These are phyloP conservation scores for Pollenia amentaria DNA, from an alignment of 2,888 invertebrate genomes.

Conservation along the genomic window DNA sequence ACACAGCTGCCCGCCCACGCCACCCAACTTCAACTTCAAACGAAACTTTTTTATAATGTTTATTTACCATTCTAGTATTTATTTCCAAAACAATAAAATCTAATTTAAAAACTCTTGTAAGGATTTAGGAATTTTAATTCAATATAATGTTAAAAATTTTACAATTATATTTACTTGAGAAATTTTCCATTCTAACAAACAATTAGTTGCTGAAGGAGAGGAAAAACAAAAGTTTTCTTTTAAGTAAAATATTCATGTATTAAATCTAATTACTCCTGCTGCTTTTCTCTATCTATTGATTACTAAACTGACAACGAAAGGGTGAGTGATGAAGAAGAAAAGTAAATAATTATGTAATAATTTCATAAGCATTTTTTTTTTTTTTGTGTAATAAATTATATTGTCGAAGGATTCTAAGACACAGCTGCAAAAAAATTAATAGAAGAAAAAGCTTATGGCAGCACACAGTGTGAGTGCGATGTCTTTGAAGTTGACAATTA, in stretches of 20 bases:
- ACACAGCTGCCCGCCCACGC: neutral
- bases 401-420: neutral
- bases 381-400: constrained; percentile 7
- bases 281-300: neutral
- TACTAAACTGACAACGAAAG: neutral
- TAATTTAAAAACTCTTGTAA: constrained; percentile 14
- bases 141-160: neutral
- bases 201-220: constrained; percentile 1
- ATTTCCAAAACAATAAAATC: constrained; percentile 20
- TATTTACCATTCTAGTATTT: neutral
- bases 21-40: neutral
- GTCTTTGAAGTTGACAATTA: constrained; percentile 49
- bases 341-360: constrained; percentile 25
- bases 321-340: neutral
- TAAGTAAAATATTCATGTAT: constrained; percentile 17
- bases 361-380: constrained; percentile 22
- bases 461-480: neutral
- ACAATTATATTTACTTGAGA: constrained; percentile 30
- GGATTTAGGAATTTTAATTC: neutral
- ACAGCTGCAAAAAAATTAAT: neutral
- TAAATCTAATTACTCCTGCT: constrained; percentile 30
- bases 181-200: constrained; percentile 32
- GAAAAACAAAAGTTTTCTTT: neutral
- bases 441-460: neutral
- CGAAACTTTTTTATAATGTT: neutral